These are phyloP conservation scores for Triplophysa siluroides DNA, from an alignment of 2,113 vertebrate species.

Conservation along the genomic window DNA sequence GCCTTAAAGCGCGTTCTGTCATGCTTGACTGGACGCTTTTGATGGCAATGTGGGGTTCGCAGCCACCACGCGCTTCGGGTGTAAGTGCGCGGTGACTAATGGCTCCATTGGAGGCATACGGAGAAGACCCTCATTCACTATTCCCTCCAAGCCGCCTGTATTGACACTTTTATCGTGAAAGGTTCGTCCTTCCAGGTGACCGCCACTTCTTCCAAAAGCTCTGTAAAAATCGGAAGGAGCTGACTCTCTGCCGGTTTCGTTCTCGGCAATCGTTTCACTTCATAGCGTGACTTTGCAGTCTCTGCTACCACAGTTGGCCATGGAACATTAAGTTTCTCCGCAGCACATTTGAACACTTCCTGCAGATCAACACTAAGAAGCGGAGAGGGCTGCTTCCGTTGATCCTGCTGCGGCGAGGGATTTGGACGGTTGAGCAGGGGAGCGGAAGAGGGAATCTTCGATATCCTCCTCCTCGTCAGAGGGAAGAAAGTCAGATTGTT, in stretches of 20 bases:
- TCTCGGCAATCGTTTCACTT: background rate
- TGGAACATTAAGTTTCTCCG: background rate
- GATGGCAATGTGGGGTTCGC: background rate
- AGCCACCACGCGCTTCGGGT: background rate
- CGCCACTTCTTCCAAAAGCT: background rate
- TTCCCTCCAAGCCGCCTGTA: background rate
- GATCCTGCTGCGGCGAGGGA: too few species aligned
- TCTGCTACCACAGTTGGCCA: background rate
- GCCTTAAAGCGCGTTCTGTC: background rate
- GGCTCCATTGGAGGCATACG: constrained; percentile 16
- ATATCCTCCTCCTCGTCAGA: too few species aligned
- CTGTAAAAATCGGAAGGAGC: background rate
- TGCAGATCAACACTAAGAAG: background rate
- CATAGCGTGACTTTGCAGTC: background rate
- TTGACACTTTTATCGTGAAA: background rate
- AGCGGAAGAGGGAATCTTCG: too few species aligned
- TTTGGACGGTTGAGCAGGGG: too few species aligned
- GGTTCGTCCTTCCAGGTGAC: constrained; percentile 17
- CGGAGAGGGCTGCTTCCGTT: too few species aligned
- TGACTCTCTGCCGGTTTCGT: background rate
- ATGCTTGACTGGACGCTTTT: too few species aligned
- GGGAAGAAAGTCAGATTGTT: too few species aligned
- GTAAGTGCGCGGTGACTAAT: background rate
- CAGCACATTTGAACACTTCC: background rate
- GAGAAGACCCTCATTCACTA: background rate